These are phyloP conservation scores for Amphiprion ocellaris DNA, from an alignment of 2,113 vertebrate species.

Conservation along the genomic window DNA sequence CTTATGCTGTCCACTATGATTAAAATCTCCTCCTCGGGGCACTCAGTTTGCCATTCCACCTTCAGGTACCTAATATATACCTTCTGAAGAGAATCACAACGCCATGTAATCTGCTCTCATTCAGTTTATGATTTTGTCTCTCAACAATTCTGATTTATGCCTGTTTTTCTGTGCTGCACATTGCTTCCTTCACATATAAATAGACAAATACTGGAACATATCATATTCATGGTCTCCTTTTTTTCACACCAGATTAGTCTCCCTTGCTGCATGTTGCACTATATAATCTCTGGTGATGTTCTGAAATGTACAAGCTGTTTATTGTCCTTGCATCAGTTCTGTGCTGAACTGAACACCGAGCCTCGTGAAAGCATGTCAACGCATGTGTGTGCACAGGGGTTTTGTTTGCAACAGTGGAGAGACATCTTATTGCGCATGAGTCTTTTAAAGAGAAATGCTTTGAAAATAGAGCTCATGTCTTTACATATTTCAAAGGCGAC, in stretches of 20 bases:
- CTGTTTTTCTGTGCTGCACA: not conserved
- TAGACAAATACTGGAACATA: not conserved
- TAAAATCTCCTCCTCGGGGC: too few relatives aligned
- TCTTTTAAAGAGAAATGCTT: slow-evolving; percentile 9
- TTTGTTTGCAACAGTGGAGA: not conserved
- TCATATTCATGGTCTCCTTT: not conserved
- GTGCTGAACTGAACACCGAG: not conserved
- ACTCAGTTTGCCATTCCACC: too few relatives aligned
- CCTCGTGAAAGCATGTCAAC: not conserved
- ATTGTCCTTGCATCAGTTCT: not conserved
- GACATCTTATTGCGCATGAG: not conserved
- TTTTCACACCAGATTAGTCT: slow-evolving; percentile 24
- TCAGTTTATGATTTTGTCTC: too few relatives aligned
- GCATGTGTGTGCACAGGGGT: too few relatives aligned
- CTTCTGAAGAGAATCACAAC: too few relatives aligned
- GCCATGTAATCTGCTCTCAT: too few relatives aligned
- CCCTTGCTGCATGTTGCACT: not conserved
- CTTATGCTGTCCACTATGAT: too few relatives aligned
- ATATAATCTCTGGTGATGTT: slow-evolving; percentile 23
- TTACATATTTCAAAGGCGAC: not conserved
- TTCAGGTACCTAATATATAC: too few relatives aligned
- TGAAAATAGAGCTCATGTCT: not conserved
- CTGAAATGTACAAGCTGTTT: slow-evolving; percentile 1
- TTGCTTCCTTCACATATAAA: not conserved
- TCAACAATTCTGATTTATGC: too few relatives aligned